Percentiles rank a stretch among this genome's conserved stretches.
These are phyloP conservation scores for Holcopasites calliopsidis DNA, from an alignment of 1,140 invertebrate genomes.

Conservation along the genomic window DNA sequence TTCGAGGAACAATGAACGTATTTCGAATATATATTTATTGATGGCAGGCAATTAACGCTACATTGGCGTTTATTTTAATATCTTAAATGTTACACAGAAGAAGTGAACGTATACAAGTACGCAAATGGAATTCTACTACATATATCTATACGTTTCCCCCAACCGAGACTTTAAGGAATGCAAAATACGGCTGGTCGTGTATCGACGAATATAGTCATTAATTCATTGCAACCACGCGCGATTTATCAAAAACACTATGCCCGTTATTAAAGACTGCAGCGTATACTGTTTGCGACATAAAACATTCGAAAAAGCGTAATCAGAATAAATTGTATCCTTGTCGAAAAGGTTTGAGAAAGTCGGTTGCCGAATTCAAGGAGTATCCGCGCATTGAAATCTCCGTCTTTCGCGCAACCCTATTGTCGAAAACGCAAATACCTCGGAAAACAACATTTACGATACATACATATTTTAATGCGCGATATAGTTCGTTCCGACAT, in stretches of 20 bases:
- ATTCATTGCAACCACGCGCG: not conserved
- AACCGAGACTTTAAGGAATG: not conserved
- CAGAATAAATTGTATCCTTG: not conserved
- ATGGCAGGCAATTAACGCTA: constrained; percentile 41
- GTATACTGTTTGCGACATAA: not conserved
- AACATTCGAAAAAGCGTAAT: not conserved
- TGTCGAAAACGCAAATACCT: no score
- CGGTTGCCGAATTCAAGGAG: not conserved
- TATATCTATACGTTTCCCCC: not conserved
- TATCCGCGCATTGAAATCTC: not conserved
- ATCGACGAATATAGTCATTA: not conserved
- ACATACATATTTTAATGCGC: constrained; percentile 38
- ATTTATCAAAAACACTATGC: not conserved
- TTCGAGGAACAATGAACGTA: no score
- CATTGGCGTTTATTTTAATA: constrained; percentile 32
- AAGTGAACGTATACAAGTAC: not conserved
- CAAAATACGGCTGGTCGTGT: no score
- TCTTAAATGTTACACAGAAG: not conserved
- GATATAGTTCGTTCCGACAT: constrained; percentile 23
- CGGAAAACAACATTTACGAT: constrained; percentile 25
- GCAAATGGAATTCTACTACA: not conserved
- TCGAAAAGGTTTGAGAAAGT: no score
- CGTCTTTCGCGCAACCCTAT: no score
- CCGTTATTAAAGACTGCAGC: not conserved
- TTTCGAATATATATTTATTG: constrained; percentile 15